Evolutionary conservation across 2,797 vertebrate species (phyloP), one percentile per base, ranked within the genome.

Genomic region (Pitangus sulphuratus): DNA sequence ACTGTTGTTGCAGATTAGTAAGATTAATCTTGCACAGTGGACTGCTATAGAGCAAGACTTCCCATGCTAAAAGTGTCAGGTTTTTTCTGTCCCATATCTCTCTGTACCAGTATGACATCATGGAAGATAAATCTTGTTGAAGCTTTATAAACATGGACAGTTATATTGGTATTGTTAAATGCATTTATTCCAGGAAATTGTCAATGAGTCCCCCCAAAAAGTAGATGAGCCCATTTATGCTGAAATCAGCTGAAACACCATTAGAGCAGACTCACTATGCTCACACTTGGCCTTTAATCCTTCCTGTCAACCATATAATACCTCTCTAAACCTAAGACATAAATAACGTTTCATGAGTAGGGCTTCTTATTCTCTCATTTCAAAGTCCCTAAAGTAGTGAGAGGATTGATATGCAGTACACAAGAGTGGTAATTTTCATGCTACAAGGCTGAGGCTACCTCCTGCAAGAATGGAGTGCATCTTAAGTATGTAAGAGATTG

Each of bases 121-220:
- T 14, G 2, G 44, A 70, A 77, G 6, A 62, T 35, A 77, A 80
- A 77, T 70, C 53, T 58, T 74, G 12, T 21, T 51, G 35, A 85
- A 89, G 11, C 15, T 19, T 77, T 33, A 22, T 31, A 71, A 39
- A 1, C 10, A 35, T 30, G 19, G 39, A 25, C 11, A 88, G 28
- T 69, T 77, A 58, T 17, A 44, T 4, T 0, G 0, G 0, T 9
- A 19, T 28, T 70, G 12, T 51, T 70, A 74, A 74, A 60, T 8
- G 2, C 13, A 22, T 48, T 66, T 72, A 4, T 16, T 83, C 24
- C 44, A 74, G 35, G 4, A 90, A 65, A 76, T 35, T n/a, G 12
- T 22, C 60, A 18, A 6, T 65, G 44, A 57, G 22, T 71, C 14
- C 22, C 25, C 25, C 39, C 31, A 58, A 5, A 87, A 75, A 71